Conservation (phyloP, 64 coral and sea anemone species). For the Montipora efflorescens region DNA sequence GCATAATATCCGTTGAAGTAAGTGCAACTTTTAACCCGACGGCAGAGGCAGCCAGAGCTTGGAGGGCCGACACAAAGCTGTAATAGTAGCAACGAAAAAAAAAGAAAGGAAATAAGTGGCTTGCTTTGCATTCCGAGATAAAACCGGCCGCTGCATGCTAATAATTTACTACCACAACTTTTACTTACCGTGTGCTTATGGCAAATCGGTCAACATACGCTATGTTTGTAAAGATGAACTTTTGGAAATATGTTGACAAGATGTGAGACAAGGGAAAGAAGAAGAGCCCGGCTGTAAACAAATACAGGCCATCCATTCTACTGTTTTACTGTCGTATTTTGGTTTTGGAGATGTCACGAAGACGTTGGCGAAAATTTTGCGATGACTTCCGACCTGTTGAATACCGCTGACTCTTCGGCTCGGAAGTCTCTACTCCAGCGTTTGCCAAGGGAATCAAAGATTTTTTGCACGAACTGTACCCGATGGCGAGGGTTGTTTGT, state of each 20-base stretch:
- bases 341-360: background rate
- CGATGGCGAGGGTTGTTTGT: constrained; percentile 26
- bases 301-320: constrained; percentile 5
- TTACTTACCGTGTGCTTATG: constrained; percentile 84
- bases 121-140: background rate
- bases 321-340: background rate
- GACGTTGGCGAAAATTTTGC: background rate
- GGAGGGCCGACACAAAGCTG: constrained; percentile 91
- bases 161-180: background rate
- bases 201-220: constrained; percentile 80
- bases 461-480: constrained; percentile 16
- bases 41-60: constrained; percentile 86
- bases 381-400: background rate
- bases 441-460: background rate
- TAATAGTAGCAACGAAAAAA: constrained; percentile 7
- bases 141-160: background rate
- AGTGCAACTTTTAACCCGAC: constrained; percentile 87
- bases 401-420: background rate
- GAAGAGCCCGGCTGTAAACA: constrained; percentile 77
- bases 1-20: constrained; percentile 83
- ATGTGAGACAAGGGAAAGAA: constrained; percentile 79
- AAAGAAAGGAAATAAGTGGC: background rate
- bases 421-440: background rate
- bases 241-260: constrained; percentile 65
- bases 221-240: constrained; percentile 56